These are phyloP conservation scores for Poicephalus gulielmi DNA, from an alignment of 2,113 vertebrate species.

Conservation along the genomic window DNA sequence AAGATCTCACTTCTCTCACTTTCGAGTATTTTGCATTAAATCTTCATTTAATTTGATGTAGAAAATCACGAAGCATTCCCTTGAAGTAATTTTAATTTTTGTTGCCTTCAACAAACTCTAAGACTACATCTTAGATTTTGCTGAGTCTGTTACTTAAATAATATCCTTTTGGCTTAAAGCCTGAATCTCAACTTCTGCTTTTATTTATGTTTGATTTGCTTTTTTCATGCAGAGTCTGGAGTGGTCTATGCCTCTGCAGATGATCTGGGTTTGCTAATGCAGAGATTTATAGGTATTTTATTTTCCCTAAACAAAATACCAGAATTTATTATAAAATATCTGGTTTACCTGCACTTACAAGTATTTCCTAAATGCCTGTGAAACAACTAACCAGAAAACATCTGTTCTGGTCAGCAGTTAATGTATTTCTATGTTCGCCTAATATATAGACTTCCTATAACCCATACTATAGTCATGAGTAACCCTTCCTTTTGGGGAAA, in stretches of 20 bases:
- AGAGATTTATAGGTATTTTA: not conserved
- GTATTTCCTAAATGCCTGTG: not conserved
- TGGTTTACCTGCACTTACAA: not conserved
- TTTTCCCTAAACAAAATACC: not conserved
- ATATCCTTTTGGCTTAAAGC: not conserved
- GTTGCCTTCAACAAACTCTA: not conserved
- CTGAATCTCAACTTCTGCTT: not conserved
- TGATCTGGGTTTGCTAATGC: not conserved
- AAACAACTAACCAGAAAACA: not conserved
- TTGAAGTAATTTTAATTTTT: not conserved
- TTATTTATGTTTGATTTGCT: not conserved
- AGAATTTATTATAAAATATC: not conserved
- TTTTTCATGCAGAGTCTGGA: not conserved
- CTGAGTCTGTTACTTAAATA: not conserved
- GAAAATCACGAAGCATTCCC: not conserved
- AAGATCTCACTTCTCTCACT: not conserved
- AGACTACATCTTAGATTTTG: not conserved
- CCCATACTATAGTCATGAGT: not conserved
- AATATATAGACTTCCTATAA: not conserved
- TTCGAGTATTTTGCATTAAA: not conserved
- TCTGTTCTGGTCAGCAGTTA: not conserved
- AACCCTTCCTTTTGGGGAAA: not conserved
- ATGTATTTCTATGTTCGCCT: not conserved
- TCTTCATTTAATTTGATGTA: not conserved
- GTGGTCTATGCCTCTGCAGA: not conserved